These are phyloP conservation scores for Hydrophis major DNA, from an alignment of 2,797 vertebrate genomes.

Conservation along the genomic window DNA sequence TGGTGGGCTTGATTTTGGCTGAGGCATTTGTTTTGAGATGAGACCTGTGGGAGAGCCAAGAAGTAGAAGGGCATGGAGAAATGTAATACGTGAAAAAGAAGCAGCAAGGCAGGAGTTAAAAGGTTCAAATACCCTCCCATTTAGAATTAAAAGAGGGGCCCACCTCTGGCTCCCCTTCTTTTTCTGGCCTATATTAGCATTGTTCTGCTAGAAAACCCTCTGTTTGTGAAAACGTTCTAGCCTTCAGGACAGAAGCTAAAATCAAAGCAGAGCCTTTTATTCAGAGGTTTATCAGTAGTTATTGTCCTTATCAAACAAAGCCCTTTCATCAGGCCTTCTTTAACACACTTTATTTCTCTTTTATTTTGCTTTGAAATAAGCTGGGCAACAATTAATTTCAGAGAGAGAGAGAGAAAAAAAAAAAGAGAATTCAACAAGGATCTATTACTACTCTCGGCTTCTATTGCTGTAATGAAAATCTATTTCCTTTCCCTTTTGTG, in stretches of 20 bases:
- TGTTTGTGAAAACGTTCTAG: slow-evolving; percentile 3
- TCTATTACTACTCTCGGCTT: slow-evolving; percentile 99
- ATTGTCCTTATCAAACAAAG: slow-evolving; percentile 84
- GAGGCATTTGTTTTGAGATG: background rate
- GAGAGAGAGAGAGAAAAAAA: slow-evolving; percentile 84
- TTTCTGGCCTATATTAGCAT: background rate
- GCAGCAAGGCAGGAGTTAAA: slow-evolving; percentile 1
- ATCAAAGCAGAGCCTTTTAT: slow-evolving; percentile 77
- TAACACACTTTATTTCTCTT: slow-evolving; percentile 92
- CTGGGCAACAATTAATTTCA: slow-evolving; percentile 99
- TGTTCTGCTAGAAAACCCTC: slow-evolving; percentile 28
- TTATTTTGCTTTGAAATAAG: slow-evolving; percentile 99
- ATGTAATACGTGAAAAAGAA: background rate
- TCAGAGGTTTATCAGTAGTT: slow-evolving; percentile 80
- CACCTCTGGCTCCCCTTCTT: background rate
- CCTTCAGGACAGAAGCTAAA: slow-evolving; percentile 65
- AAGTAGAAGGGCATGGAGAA: background rate
- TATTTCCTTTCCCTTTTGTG: slow-evolving; percentile 99
- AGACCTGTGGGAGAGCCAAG: background rate
- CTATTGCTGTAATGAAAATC: slow-evolving; percentile 99
- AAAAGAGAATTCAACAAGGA: slow-evolving; percentile 99
- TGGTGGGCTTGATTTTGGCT: background rate
- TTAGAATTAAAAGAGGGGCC: fast-evolving
- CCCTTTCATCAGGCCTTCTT: slow-evolving; percentile 82
- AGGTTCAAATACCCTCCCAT: fast-evolving